A percentile compares a stretch with the other conserved stretches of the same genome.
phyloP scores from a whole-genome alignment of 1,140 invertebrate genomes.

The Coelopa frigida region DNA sequence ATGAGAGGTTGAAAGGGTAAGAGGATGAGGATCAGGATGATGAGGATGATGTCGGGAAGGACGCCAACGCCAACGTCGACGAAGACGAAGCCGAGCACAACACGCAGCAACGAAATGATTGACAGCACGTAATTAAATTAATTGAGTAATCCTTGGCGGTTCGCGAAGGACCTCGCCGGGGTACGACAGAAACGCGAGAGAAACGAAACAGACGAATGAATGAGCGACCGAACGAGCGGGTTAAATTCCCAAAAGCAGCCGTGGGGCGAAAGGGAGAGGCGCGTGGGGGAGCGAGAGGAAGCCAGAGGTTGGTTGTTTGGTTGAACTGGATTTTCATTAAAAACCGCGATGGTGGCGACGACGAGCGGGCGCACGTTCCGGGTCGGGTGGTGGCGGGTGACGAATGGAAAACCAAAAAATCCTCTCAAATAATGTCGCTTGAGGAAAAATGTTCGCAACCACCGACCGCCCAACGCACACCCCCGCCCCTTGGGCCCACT shows the following conservation, averaged over 20 bases:
- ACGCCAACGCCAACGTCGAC: conserved; percentile 4
- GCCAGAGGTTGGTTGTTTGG: no score
- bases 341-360: conserved; percentile 10
- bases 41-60: no score
- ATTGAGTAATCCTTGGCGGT: conserved; percentile 44
- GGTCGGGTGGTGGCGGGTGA: background rate
- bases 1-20: background rate
- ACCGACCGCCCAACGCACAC: no score
- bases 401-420: background rate
- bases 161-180: background rate
- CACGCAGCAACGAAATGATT: conserved; percentile 45
- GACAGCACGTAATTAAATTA: conserved; percentile 47
- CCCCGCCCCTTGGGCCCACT: no score
- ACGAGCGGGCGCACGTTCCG: background rate
- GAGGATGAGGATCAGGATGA: background rate
- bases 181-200: background rate
- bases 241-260: conserved; percentile 31
- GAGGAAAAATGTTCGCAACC: conserved; percentile 5
- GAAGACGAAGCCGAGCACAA: conserved; percentile 9
- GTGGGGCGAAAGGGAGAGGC: conserved; percentile 10
- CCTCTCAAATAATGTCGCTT: background rate
- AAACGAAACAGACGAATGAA: background rate
- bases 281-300: background rate
- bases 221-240: conserved; percentile 17
- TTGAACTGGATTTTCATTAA: conserved; percentile 9